Base-by-base conservation (phyloP, 2,113 vertebrate genomes). In the Triplophysa tibetana region DNA sequence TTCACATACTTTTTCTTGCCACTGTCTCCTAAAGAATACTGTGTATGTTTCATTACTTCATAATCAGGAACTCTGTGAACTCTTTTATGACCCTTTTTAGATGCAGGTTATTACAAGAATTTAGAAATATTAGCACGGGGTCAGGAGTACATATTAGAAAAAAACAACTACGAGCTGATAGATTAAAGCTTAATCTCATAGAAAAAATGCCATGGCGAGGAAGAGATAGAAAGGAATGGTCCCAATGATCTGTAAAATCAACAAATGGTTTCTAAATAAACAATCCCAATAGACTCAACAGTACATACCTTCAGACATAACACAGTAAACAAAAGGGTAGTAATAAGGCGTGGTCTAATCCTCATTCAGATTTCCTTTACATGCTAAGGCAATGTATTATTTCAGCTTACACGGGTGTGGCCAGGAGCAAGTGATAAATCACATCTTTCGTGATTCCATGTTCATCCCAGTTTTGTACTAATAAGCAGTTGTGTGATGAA, bases 261-360 rank as follows among this genome's bases (percentile, higher is more conserved):
- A 26, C 16, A 33, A 68, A 54, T n/a, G 43, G 10, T 75, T 82
- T 75, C 70, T 68, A 73, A 63, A 73, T 76, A 78, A 48, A 9
- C 8, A 58, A 19, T 62, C 23, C 17, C 50, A 64, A 62, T 29
- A 79, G 81, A 64, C 81, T 74, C 67, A 79, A 82, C 76, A 83
- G 17, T 24, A 13, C 50, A 33, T 26, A n/a, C 29, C 11, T 62
- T 5, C 8, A 74, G 77, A 66, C 77, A 68, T 63, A 67, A 78
- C 76, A 67, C 69, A 14, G 52, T 54, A 26, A 23, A 45, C 64
- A 73, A 74, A 82, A 61, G 21, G 67, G 43, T 58, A n/a, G 64
- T 67, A 12, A 68, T 77, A 56, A 67, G 54, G 33, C 26, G 41
- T 29, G 58, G 50, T 61, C 10, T 41, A n/a, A 45, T 70, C 41